These are phyloP conservation scores for Plutomurus gul DNA, from an alignment of 1,140 invertebrate species.

Conservation along the genomic window DNA sequence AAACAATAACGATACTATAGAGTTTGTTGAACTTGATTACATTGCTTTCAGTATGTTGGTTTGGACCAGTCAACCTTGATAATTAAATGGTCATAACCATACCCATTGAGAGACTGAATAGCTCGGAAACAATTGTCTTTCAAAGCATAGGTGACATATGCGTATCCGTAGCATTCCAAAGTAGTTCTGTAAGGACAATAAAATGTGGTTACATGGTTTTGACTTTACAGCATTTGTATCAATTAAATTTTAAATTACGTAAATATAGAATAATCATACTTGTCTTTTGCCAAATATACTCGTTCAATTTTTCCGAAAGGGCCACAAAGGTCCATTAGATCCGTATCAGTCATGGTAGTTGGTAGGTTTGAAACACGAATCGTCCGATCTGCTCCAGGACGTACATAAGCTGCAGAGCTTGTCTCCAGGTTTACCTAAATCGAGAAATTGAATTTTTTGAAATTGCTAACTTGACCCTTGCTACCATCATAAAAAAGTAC, in stretches of 20 bases:
- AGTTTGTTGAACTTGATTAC: too few species aligned
- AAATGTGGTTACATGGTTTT: background rate
- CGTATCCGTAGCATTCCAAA: conserved; percentile 86
- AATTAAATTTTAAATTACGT: background rate
- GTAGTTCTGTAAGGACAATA: conserved; percentile 62
- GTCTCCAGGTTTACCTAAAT: conserved; percentile 41
- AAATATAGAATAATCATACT: conserved; percentile 55
- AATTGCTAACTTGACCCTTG: conserved; percentile 54
- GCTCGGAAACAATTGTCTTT: conserved; percentile 87
- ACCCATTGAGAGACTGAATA: conserved; percentile 85
- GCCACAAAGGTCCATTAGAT: conserved; percentile 93
- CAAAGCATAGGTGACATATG: conserved; percentile 93
- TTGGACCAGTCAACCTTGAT: conserved; percentile 99
- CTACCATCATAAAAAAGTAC: too few species aligned
- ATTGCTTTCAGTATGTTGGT: too few species aligned
- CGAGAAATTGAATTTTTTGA: conserved; percentile 55
- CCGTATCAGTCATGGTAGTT: conserved; percentile 90
- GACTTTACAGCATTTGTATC: conserved; percentile 23
- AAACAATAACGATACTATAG: too few species aligned
- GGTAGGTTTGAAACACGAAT: conserved; percentile 97
- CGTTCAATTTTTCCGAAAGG: conserved; percentile 85
- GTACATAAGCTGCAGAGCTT: background rate
- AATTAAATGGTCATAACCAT: conserved; percentile 97
- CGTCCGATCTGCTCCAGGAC: conserved; percentile 60
- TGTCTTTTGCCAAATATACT: conserved; percentile 86